phyloP scores from a whole-genome alignment of 2,888 invertebrate species.

The Drosophila phalerata region DNA sequence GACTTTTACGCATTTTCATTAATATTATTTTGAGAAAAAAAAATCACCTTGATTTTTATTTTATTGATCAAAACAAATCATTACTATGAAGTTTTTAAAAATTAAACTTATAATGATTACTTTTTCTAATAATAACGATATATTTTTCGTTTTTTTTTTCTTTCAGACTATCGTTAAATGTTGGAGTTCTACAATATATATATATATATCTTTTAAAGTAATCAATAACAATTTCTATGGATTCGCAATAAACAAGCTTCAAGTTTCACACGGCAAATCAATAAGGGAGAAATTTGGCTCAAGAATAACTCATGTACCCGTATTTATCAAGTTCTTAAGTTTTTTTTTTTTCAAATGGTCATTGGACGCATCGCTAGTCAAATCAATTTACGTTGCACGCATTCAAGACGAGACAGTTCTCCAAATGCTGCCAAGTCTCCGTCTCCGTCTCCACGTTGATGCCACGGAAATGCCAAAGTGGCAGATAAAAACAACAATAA shows the following conservation, averaged over 20 bases:
- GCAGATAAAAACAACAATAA: conserved; percentile 48
- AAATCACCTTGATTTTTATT: no score
- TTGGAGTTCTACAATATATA: neutral
- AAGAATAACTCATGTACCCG: neutral
- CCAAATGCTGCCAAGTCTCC: neutral
- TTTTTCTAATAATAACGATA: no score
- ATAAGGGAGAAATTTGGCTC: neutral
- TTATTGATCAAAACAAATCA: no score
- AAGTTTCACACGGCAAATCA: neutral
- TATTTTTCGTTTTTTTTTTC: neutral
- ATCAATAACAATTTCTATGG: neutral
- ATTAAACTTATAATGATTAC: no score
- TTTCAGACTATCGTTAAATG: neutral
- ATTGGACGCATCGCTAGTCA: conserved; percentile 37
- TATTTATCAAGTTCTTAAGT: neutral
- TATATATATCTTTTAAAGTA: neutral
- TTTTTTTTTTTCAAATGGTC: neutral
- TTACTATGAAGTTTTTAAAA: no score
- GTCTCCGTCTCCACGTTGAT: neutral
- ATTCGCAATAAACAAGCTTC: neutral
- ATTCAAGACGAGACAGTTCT: neutral
- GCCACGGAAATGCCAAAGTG: conserved; percentile 48
- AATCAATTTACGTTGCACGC: conserved; percentile 48
- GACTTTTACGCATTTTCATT: no score
- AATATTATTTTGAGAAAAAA: no score